Conservation (phyloP, 2,113 vertebrate species). For the Pantherophis guttatus region DNA sequence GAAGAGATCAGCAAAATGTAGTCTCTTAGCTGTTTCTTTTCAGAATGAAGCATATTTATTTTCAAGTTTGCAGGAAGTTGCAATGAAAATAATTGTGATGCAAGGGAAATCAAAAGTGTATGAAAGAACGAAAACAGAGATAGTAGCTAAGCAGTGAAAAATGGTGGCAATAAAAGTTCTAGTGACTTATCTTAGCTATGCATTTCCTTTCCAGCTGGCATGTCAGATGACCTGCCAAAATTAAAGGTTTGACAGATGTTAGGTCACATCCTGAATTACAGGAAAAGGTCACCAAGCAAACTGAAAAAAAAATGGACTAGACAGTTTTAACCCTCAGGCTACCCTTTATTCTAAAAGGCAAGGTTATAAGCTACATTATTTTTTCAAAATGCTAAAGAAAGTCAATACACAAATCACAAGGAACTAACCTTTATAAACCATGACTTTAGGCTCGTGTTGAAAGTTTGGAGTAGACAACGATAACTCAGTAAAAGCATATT, state of each 20-base stretch:
- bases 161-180: constrained; percentile 36
- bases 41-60: constrained; percentile 35
- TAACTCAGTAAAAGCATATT: constrained; percentile 23
- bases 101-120: constrained; percentile 25
- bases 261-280: constrained; percentile 51
- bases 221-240: constrained; percentile 52
- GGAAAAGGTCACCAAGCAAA: constrained; percentile 65
- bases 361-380: constrained; percentile 42
- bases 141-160: constrained; percentile 27
- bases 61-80: constrained; percentile 18
- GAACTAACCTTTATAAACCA: constrained; percentile 46
- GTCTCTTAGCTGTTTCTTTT: constrained; percentile 43
- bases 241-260: constrained; percentile 58
- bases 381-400: constrained; percentile 45
- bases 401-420: constrained; percentile 45
- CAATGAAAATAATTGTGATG: constrained; percentile 36
- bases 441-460: constrained; percentile 25
- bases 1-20: constrained; percentile 52
- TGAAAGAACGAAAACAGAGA: background rate
- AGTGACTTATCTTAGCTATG: constrained; percentile 41
- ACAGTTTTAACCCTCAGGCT: constrained; percentile 47
- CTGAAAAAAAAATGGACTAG: constrained; percentile 43
- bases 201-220: constrained; percentile 49
- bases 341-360: constrained; percentile 55
- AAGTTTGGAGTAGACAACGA: constrained; percentile 15